Evolutionary conservation across 2,888 invertebrate genomes (phyloP), one percentile per base, ranked within the genome.

Genomic region (Cybosia mesomella): DNA sequence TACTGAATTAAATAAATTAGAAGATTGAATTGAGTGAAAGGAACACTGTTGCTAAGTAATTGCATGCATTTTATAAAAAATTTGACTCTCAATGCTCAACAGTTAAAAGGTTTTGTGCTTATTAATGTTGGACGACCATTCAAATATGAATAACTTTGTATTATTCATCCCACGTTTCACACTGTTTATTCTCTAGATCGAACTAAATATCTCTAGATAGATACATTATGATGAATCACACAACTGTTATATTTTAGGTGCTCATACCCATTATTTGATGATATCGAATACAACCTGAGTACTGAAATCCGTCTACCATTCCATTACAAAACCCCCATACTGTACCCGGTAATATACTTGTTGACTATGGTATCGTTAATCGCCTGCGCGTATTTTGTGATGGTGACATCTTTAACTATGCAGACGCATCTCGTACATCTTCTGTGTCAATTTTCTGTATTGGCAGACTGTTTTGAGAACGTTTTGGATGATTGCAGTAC

Each of bases 361-460:
- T 10, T 74, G 0, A 85, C 88, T 0, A 68, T 88, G 34, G 65
- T 89, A 8, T 80, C 87, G 0, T 92, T 92, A 64, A 73, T 80
- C 11, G 91, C 88, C 71, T 76, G 85, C 15, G 85, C 92, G 0
- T 89, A 89, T 62, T 91, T 90, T 65, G 90, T 93, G 34, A 93
- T 94, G 90, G 83, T 89, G 10, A 92, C 89, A 0, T 92, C 93
- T 54, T 74, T 92, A 1, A 87, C 87, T 2, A 87, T 91, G 86
- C 92, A 92, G 70, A 86, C 89, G 0, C 87, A 92, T 74, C 79
- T 94, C n/a, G 84, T 92, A 71, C 89, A 92, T 53, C 66, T 92
- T n/a, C 79, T 92, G n/a, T 93, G 93, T 55, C 93, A 93, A 73
- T 89, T 89, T 58, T 76, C 83, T 0, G 86, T 93, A 0, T 85